These are phyloP conservation scores for Coreius guichenoti DNA, from an alignment of 2,797 vertebrate species.

Conservation along the genomic window DNA sequence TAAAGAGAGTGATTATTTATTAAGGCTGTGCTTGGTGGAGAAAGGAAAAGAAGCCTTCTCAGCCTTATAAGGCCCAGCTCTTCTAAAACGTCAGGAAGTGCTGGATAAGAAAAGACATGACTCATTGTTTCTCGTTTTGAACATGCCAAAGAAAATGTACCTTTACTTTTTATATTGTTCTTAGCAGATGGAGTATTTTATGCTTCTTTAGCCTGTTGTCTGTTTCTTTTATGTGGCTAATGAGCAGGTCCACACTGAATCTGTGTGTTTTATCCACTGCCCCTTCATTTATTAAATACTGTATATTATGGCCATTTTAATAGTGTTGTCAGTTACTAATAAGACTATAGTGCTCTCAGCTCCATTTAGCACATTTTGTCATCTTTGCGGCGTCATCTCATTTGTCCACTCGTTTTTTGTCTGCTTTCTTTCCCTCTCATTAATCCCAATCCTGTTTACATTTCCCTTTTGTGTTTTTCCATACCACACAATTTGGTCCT, in stretches of 20 bases:
- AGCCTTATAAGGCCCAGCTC: conserved; percentile 68
- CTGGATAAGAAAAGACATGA: conserved; percentile 72
- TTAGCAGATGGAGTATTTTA: conserved; percentile 14
- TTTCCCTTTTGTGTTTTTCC: not conserved
- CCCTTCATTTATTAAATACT: conserved; percentile 11
- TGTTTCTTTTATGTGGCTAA: not conserved
- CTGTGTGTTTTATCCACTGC: not conserved
- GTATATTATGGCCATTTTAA: not conserved
- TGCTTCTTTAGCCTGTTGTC: not conserved
- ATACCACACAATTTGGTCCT: not conserved
- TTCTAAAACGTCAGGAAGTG: conserved; percentile 65
- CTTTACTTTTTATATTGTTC: conserved; percentile 55
- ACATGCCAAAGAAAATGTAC: conserved; percentile 68
- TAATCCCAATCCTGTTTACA: not conserved
- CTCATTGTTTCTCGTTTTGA: conserved; percentile 68
- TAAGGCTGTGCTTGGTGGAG: conserved; percentile 30
- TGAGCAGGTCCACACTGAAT: not conserved
- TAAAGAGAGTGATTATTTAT: conserved; percentile 44
- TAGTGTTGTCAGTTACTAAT: not conserved
- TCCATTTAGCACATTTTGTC: not conserved
- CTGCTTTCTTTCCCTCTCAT: not conserved
- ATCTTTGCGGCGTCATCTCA: not conserved
- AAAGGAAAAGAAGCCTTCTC: conserved; percentile 23
- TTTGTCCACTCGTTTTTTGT: not conserved
- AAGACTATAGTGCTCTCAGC: not conserved